A percentile compares a stretch with the other conserved stretches of the same genome.
phyloP scores from a whole-genome alignment of 2,797 vertebrate genomes.

The Myripristis jacobus region DNA sequence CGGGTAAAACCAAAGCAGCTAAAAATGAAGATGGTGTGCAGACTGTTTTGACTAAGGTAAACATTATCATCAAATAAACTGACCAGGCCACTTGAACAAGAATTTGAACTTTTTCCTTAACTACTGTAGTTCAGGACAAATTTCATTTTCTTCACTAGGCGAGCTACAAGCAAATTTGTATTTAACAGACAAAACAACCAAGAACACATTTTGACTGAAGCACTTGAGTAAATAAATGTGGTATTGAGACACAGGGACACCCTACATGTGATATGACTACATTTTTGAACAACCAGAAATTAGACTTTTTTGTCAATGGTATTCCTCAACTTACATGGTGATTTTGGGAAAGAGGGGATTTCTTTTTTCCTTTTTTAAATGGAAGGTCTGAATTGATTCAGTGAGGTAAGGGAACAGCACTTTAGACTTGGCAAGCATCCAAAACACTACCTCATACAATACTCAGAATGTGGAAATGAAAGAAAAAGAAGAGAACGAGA shows the following conservation, averaged over 20 bases:
- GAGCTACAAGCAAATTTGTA: not conserved
- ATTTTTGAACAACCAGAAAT: too few relatives aligned
- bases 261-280: not conserved
- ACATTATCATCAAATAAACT: too few relatives aligned
- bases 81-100: too few relatives aligned
- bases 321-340: not conserved
- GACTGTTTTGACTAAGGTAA: too few relatives aligned
- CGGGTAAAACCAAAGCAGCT: too few relatives aligned
- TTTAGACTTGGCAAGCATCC: slow-evolving; percentile 24
- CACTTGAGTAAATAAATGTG: too few relatives aligned
- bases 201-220: too few relatives aligned
- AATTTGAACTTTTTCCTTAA: too few relatives aligned
- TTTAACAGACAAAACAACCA: too few relatives aligned
- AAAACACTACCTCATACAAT: slow-evolving; percentile 19
- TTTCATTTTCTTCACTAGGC: not conserved
- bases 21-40: too few relatives aligned
- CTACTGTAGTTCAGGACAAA: not conserved
- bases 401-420: slow-evolving; percentile 24
- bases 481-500: not conserved
- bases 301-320: too few relatives aligned
- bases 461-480: not conserved
- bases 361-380: not conserved
- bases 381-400: slow-evolving; percentile 27
- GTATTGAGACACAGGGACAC: too few relatives aligned
- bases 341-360: not conserved